Evolutionary conservation across 2,797 vertebrate genomes (phyloP).

Genomic region (Melanotaenia maccullochi): DNA sequence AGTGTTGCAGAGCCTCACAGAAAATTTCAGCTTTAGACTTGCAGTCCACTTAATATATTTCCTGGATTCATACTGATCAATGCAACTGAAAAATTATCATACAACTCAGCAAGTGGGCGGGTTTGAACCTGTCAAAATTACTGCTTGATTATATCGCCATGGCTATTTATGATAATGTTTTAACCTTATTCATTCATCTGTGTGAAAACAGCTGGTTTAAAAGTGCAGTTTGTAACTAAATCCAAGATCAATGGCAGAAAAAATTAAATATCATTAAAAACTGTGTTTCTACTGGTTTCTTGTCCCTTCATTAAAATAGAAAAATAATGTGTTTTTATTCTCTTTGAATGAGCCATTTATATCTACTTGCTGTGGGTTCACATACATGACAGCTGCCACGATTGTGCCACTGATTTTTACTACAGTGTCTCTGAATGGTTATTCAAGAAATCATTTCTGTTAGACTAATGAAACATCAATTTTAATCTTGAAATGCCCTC

Average conservation of each 20-base stretch:
- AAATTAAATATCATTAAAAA: neutral
- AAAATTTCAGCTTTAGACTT: neutral
- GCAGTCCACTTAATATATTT: neutral
- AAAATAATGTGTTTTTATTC: too few relatives aligned
- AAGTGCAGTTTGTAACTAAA: neutral
- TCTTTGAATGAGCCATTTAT: too few relatives aligned
- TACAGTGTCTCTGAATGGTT: too few relatives aligned
- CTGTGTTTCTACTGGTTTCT: too few relatives aligned
- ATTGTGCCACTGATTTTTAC: too few relatives aligned
- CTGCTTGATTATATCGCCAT: neutral
- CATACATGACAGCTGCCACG: too few relatives aligned
- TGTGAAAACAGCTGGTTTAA: neutral
- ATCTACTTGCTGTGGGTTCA: too few relatives aligned
- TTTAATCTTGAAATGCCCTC: neutral
- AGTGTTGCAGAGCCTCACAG: neutral
- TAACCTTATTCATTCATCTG: neutral
- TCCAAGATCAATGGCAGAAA: neutral
- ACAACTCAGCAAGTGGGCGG: too few relatives aligned
- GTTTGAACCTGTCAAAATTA: neutral
- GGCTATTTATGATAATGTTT: neutral
- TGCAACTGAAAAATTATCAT: neutral
- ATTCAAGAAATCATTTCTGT: neutral
- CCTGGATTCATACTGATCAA: neutral
- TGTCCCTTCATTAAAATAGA: too few relatives aligned
- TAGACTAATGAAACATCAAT: neutral